Evolutionary conservation across 92 coral and sea anemone species (phyloP), one percentile per base, ranked within the genome.

Genomic region (Pocillopora meandrina): DNA sequence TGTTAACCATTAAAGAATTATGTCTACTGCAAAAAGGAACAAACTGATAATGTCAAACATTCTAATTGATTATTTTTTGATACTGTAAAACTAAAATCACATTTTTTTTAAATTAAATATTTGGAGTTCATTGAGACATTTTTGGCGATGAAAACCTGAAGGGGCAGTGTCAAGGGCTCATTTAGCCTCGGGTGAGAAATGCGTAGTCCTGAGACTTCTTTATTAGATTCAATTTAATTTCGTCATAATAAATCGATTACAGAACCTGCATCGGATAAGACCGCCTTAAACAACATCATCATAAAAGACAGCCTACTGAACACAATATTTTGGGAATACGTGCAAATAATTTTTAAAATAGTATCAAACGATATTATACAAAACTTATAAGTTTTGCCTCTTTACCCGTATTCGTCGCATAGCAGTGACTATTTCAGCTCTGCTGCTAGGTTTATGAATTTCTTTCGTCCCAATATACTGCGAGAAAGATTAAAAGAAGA

Each of bases 381-480:
- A 52, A 69, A 19, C 52, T 42, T 7, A 31, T 13, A 57, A 15
- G 13, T 56, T 19, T 31, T 36, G 52, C 20, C 16, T 18, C 86
- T 93, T 20, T 81, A 96, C 98, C 87, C 98, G 86, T 59, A 96
- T 95, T 78, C 95, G 80, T 60, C 98, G 80, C 98, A 96, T 96
- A 5, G 98, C 93, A 18, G 98, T 87, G 61, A 96, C 98, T 75
- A 96, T 96, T 80, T 96, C 98, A 56, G 96, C 92, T 72, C 98
- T 90, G 66, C 98, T 94, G 58, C 82, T 82, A 2, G 98, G 98
- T 65, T 93, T 90, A 14, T 96, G 87, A 42, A 96, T 96, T 78
- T 96, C 98, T 76, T 92, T 90, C n/a, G 98, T 90, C 19, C 98
- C 98, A 20, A 96, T 95, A 70, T 92, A 96, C 98, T 96, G 69